phyloP scores from a whole-genome alignment of 1,140 invertebrate species.

The Lucilia cuprina region DNA sequence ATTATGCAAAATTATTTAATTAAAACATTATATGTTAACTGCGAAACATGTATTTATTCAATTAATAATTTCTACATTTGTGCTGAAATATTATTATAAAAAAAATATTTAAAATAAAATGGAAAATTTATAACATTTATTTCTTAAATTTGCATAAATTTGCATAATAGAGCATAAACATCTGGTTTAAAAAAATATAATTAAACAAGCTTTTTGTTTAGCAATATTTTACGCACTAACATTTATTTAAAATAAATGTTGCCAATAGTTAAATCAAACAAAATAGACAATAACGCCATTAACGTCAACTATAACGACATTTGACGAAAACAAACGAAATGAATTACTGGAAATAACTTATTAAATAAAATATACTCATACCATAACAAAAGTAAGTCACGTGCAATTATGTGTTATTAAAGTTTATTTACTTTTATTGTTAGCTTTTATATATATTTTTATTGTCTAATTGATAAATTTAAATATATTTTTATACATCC shows the following conservation, averaged over 20 bases:
- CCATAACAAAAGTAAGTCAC: neutral
- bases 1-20: neutral
- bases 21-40: neutral
- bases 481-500: too few relatives aligned
- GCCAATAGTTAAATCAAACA: neutral
- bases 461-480: too few relatives aligned
- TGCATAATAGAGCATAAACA: neutral
- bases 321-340: too few relatives aligned
- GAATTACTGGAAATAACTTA: too few relatives aligned
- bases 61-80: neutral
- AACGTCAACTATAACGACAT: neutral
- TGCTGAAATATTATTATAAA: neutral
- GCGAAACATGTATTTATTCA: neutral
- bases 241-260: too few relatives aligned
- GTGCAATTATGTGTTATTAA: neutral
- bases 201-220: too few relatives aligned
- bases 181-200: neutral
- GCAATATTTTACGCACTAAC: too few relatives aligned
- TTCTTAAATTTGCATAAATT: neutral
- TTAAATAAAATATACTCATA: neutral
- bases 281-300: neutral
- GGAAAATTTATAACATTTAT: neutral
- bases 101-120: neutral
- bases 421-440: too few relatives aligned
- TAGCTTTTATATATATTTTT: too few relatives aligned